Base-by-base conservation (phyloP, 2,113 vertebrate species). In the Pachypanchax playfairii region DNA sequence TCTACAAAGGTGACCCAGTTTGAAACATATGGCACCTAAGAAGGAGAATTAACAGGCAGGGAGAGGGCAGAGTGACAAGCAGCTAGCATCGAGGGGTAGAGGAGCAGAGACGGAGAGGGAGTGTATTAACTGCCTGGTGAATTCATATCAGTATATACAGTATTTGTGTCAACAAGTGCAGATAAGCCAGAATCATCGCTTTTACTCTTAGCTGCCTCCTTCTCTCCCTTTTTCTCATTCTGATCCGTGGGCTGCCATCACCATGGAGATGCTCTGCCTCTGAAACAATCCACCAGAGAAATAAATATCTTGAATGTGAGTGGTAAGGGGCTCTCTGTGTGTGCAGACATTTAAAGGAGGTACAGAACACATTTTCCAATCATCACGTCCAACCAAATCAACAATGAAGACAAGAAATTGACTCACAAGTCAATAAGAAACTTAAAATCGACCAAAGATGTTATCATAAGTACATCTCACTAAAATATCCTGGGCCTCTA, bases 191-290 rank as follows among this genome's bases (percentile, higher is more conserved):
- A 77, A 84, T 85, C 63, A 75, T 66, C 44, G 64, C 60, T 57
- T 24, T 48, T 58, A 56, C 51, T 62, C 28, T 39, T 39, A 41
- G 44, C 62, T 39, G 28, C 69, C 73, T 73, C 70, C 75, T 79
- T 80, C 65, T 75, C 77, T 73, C 47, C 43, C 66, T 66, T 33
- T 75, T 78, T 65, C 80, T 75, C 65, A 20, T 79, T 65, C 68
- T 71, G 47, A 80, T 82, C 83, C 83, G 88, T 91, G 85, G 91
- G 91, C 79, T 86, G 84, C 87, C 75, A 81, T 92, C 84, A 72
- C 90, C 90, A 93, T 93, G 90, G 91, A 88, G 90, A 93, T 80
- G 57, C 84, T 87, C 79, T 79, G 87, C 81, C 85, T 88, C 85
- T 74, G 71, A 87, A 87, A 89, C 83, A 85, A 85, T 83, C 68